A percentile compares a stretch with the other conserved stretches of the same genome.
Conservation (phyloP, 1,140 invertebrate genomes). For the Bombus cullumanus region DNA sequence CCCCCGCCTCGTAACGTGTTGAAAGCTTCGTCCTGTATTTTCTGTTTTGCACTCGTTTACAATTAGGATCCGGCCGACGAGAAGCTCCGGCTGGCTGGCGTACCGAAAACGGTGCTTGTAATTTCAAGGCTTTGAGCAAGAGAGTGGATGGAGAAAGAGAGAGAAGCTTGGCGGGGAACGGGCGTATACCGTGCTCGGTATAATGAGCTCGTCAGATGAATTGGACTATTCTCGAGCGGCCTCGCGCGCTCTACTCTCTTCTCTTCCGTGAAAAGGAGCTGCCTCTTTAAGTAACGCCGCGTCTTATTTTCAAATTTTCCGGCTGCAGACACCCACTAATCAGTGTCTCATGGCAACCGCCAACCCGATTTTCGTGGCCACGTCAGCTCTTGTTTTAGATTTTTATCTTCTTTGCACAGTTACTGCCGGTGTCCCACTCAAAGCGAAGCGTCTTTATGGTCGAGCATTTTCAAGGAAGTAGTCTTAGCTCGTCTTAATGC, state of each 20-base stretch:
- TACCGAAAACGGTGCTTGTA: constrained; percentile 44
- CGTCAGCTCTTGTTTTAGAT: not conserved
- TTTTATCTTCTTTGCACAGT: not conserved
- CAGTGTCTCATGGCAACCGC: not conserved
- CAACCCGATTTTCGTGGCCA: not conserved
- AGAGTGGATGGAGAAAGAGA: not conserved
- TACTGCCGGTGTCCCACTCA: not conserved
- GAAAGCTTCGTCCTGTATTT: constrained; percentile 35
- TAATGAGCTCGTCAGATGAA: constrained; percentile 50
- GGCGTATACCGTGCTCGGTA: not conserved
- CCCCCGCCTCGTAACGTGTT: not conserved
- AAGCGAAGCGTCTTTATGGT: not conserved
- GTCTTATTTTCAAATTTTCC: constrained; percentile 41
- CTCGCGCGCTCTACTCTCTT: not conserved
- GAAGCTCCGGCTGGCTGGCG: not conserved
- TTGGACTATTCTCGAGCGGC: constrained; percentile 29
- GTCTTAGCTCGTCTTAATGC: not conserved
- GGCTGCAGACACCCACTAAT: not conserved
- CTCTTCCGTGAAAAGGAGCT: constrained; percentile 11
- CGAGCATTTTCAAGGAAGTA: not conserved
- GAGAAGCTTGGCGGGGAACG: too few species aligned
- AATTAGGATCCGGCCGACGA: constrained; percentile 13
- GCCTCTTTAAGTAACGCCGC: not conserved
- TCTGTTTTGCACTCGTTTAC: constrained; percentile 35
- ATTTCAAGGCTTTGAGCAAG: constrained; percentile 50